Conservation (phyloP, 1,140 invertebrate genomes). For the Euwallacea similis region DNA sequence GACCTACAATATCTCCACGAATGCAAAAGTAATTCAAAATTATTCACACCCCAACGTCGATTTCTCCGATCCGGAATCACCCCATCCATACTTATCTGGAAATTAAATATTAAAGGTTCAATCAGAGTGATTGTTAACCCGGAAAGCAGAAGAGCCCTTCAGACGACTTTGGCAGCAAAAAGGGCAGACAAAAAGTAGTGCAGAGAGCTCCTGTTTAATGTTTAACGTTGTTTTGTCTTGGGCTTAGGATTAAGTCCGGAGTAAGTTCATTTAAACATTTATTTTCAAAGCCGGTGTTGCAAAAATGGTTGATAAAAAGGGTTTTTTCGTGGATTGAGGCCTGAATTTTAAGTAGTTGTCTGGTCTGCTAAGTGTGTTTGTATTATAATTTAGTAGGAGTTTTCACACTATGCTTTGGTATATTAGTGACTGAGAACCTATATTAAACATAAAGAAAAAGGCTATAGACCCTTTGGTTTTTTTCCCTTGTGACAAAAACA, state of each 20-base stretch:
- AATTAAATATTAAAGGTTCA: slow-evolving; percentile 7
- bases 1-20: no score
- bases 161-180: neutral
- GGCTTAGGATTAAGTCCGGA: neutral
- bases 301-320: neutral
- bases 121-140: slow-evolving; percentile 3
- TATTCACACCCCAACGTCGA: no score
- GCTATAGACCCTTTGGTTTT: no score
- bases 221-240: slow-evolving; percentile 7
- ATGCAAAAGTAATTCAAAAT: no score
- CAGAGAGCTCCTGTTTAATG: neutral
- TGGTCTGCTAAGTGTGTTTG: no score
- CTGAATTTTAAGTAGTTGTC: neutral
- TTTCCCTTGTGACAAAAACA: no score
- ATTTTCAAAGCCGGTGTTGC: neutral
- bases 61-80: neutral
- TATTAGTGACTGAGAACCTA: no score
- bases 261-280: neutral
- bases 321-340: neutral
- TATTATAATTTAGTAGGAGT: no score
- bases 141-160: neutral
- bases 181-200: neutral
- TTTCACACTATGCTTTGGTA: no score
- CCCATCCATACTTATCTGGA: neutral
- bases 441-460: no score